These are phyloP conservation scores for Lanius collurio DNA, from an alignment of 2,113 vertebrate species.

Conservation along the genomic window DNA sequence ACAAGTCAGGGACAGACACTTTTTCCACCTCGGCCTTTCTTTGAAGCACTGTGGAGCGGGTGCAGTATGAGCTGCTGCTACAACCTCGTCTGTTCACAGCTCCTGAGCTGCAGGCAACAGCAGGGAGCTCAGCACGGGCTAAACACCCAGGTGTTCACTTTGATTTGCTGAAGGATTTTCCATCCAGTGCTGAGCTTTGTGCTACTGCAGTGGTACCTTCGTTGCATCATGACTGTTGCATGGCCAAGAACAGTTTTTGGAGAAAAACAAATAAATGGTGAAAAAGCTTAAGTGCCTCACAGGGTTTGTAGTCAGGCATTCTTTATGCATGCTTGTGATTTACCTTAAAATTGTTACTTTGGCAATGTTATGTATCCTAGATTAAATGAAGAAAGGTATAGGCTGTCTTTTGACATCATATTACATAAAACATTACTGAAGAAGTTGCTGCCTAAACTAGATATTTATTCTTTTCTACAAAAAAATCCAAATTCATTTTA, in stretches of 20 bases:
- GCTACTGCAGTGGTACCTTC: neutral
- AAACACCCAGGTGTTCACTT: neutral
- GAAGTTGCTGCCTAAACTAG: neutral
- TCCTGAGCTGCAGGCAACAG: constrained; percentile 1
- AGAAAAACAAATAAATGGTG: neutral
- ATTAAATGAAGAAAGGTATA: neutral
- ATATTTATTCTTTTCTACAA: neutral
- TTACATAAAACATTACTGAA: neutral
- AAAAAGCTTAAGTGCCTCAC: neutral
- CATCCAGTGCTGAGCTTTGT: neutral
- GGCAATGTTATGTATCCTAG: neutral
- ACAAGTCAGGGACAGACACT: neutral
- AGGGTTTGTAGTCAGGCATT: neutral
- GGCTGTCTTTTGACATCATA: neutral
- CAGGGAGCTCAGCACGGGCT: constrained; percentile 9
- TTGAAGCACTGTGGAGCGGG: neutral
- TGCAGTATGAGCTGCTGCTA: neutral
- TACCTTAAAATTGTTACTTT: neutral
- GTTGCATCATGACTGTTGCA: neutral
- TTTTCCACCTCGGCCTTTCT: neutral
- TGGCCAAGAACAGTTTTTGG: neutral
- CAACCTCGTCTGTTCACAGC: neutral
- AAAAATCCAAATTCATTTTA: neutral
- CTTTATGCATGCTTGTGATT: neutral
- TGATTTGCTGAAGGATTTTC: neutral